Percentiles rank a stretch among this genome's conserved stretches.
Evolutionary conservation across 2,797 vertebrate genomes (phyloP).

Genomic region (Agapornis canus): DNA sequence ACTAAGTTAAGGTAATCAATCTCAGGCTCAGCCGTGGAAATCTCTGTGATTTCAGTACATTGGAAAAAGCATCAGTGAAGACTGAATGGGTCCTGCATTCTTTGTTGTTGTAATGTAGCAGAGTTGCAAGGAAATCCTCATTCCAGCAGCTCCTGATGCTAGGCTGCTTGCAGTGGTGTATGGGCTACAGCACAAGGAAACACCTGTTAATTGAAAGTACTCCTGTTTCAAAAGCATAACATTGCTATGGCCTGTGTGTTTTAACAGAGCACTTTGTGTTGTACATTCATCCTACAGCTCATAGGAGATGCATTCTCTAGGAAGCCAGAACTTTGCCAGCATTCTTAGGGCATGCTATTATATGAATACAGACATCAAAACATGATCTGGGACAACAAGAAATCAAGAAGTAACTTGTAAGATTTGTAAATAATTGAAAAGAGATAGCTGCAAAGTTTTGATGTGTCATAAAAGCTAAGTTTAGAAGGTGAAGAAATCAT

Average conservation of each 20-base stretch:
- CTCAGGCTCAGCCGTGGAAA: background rate
- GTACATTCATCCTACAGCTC: background rate
- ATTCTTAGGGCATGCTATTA: background rate
- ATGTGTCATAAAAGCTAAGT: conserved; percentile 52
- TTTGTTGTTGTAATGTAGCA: background rate
- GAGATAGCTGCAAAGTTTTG: conserved; percentile 49
- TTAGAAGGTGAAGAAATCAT: conserved; percentile 67
- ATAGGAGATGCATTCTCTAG: background rate
- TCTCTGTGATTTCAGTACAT: background rate
- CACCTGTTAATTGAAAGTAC: background rate
- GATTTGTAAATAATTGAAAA: conserved; percentile 69
- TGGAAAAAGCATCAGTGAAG: background rate
- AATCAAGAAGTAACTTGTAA: conserved; percentile 49
- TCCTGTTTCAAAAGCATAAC: background rate
- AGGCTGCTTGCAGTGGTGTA: background rate
- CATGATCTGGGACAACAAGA: background rate
- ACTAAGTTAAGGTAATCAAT: background rate
- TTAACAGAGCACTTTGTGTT: background rate
- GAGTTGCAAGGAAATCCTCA: background rate
- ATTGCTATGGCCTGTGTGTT: background rate
- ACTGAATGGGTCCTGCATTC: background rate
- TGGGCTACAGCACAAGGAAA: background rate
- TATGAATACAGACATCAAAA: background rate
- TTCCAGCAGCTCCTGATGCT: background rate
- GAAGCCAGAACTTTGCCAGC: background rate